Evolutionary conservation across 2,797 vertebrate genomes (phyloP).

Genomic region (Thaleichthys pacificus): DNA sequence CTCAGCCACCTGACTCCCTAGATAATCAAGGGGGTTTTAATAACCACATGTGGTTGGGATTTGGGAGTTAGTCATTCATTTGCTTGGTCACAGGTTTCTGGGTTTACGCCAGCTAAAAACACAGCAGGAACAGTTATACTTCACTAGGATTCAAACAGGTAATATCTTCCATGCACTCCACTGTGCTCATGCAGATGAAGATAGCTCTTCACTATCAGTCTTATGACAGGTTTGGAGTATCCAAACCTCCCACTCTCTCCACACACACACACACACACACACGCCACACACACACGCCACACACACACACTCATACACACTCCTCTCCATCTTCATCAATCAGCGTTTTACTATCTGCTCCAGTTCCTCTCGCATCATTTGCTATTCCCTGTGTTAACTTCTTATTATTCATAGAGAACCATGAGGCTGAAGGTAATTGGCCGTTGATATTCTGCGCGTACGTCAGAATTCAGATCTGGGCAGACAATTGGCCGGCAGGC

Average conservation of each 20-base stretch:
- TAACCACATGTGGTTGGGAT: no score
- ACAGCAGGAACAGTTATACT: no score
- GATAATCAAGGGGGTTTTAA: no score
- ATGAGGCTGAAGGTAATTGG: constrained; percentile 28
- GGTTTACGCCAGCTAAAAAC: no score
- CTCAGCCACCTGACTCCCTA: no score
- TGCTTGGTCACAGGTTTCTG: no score
- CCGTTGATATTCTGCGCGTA: constrained; percentile 22
- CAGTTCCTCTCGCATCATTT: constrained; percentile 28
- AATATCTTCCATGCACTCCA: no score
- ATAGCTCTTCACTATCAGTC: no score
- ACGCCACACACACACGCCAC: not conserved
- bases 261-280: not conserved
- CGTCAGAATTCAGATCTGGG: constrained; percentile 18
- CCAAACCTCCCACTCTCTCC: not conserved
- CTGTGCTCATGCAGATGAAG: no score
- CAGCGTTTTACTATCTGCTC: not conserved
- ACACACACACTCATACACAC: constrained; percentile 7
- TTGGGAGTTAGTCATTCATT: no score
- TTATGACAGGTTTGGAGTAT: not conserved
- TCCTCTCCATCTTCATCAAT: constrained; percentile 27
- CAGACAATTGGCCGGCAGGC: constrained; percentile 24
- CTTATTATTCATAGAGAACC: constrained; percentile 36
- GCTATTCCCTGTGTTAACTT: constrained; percentile 37
- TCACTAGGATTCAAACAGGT: no score